Evolutionary conservation across 2,113 vertebrate genomes (phyloP), one percentile per base, ranked within the genome.

Genomic region (Crotalus tigris): DNA sequence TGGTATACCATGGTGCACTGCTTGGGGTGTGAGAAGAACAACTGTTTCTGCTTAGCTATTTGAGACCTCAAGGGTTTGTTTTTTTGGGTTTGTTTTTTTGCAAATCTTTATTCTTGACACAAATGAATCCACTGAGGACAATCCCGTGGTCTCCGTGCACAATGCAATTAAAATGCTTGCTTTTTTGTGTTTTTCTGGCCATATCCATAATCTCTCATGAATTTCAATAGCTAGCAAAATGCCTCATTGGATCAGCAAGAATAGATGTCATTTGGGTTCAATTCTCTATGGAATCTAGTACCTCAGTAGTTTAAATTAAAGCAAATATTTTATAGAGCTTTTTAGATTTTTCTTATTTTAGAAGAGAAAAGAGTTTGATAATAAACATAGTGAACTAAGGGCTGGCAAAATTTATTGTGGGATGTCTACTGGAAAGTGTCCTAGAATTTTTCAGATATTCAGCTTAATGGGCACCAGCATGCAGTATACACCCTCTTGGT

Each of bases 301-400:
- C 96, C 94, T 95, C 81, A 93, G 93, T 95, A 94, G 95, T 93
- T 95, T 93, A 95, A 97, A 93, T 92, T 0, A 53, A 96, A 94
- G 93, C 93, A 93, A 95, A 95, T 96, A 87, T 96, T 95, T 64
- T 19, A 10, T 5, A 15, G 33, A 54, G 39, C 17, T 54, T 55
- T 39, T 33, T 24, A 59, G 54, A 44, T 44, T 39, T 44, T 81
- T 44, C 75, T 44, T 81, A 10, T 21, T 81, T 55, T 24, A 53
- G 54, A 53, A 17, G 39, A 89, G 86, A 93, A 93, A 94, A 44
- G 91, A 91, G 90, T 3, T 44, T 93, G 64, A 95, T 95, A 92
- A 94, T 95, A 39, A 91, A 91, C 92, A 93, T 95, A 89, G 92
- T 92, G 94, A 95, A 91, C 90, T 95, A 94, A 92, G 95, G 96